Base-by-base conservation (phyloP, 2,113 vertebrate genomes). In the Mohoua ochrocephala region DNA sequence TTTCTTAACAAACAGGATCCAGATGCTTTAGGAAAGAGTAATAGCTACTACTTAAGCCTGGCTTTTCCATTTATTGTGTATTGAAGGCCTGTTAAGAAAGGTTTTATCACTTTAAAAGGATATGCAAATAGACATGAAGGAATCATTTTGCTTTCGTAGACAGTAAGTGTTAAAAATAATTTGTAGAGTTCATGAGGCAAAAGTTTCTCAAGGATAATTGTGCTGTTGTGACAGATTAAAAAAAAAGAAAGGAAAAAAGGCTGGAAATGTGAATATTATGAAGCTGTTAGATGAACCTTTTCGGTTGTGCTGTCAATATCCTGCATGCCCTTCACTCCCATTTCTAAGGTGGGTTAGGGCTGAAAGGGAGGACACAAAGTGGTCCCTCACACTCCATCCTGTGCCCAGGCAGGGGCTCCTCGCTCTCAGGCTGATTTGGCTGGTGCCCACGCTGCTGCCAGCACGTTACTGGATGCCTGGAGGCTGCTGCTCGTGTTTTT, bases 121-220 rank as follows among this genome's bases (percentile, higher is more conserved):
- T 76, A 39, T 80, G 59, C 54, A 90, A 90, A 83, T 69, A 88
- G 39, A 73, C 20, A 71, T 49, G 50, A 95, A 89, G 47, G 67
- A 80, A 67, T 88, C 0, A 11, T 88, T 96, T 89, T 49, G 61
- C 30, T 93, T 91, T 74, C 83, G 50, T 74, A 42, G 70, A 49
- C 82, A 83, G 61, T 53, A 93, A 76, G 54, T 33, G 33, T 93
- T 91, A 80, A 86, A 93, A 97, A 86, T 94, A 84, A 89, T 87
- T 91, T 71, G 37, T 69, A 33, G 57, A 31, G 78, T 61, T 94
- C 65, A n/a, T 59, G 85, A 87, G 39, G 59, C 24, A 47, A 41
- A 83, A 86, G 44, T 61, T 64, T 79, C 53, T 89, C 15, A 39
- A 28, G 42, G n/a, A 87, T 64, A 50, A 73, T 80, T 73, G 21